Conservation (phyloP, 2,888 invertebrate species). For the Lomographa bimaculata region DNA sequence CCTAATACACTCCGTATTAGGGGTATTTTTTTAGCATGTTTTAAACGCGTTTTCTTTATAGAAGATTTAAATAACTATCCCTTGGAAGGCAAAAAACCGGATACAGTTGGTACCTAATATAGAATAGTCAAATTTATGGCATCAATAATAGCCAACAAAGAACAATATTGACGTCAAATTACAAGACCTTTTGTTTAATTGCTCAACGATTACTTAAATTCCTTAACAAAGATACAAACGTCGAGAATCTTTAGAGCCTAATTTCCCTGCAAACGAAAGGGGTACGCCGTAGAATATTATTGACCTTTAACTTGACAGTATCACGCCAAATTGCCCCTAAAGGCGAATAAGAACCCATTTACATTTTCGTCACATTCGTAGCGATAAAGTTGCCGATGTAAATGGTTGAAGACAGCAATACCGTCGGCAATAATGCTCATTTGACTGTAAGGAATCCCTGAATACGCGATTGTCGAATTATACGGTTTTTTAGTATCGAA, state of each 20-base stretch:
- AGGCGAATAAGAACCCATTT: slow-evolving; percentile 51
- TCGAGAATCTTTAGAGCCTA: slow-evolving; percentile 24
- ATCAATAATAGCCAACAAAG: too few species aligned
- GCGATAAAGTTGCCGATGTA: slow-evolving; percentile 64
- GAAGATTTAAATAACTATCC: too few species aligned
- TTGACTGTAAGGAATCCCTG: slow-evolving; percentile 52
- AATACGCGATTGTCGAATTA: slow-evolving; percentile 50
- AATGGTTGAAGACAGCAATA: slow-evolving; percentile 61
- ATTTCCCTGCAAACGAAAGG: slow-evolving; percentile 23
- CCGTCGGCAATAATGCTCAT: slow-evolving; percentile 62
- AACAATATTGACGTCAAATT: slow-evolving; percentile 5
- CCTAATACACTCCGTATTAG: too few species aligned
- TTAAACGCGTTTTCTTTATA: too few species aligned
- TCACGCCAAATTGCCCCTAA: slow-evolving; percentile 46
- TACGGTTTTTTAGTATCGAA: slow-evolving; percentile 38
- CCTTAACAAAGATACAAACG: slow-evolving; percentile 18
- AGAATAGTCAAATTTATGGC: too few species aligned
- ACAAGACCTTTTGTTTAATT: slow-evolving; percentile 13
- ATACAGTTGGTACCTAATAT: too few species aligned
- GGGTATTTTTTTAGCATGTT: too few species aligned
- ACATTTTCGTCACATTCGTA: slow-evolving; percentile 70
- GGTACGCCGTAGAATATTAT: slow-evolving; percentile 38
- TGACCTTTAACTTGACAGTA: slow-evolving; percentile 49
- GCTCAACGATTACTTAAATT: slow-evolving; percentile 20
- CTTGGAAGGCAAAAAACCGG: too few species aligned